Base-by-base conservation (phyloP, 2,888 invertebrate genomes). In the Cetonia aurata region DNA sequence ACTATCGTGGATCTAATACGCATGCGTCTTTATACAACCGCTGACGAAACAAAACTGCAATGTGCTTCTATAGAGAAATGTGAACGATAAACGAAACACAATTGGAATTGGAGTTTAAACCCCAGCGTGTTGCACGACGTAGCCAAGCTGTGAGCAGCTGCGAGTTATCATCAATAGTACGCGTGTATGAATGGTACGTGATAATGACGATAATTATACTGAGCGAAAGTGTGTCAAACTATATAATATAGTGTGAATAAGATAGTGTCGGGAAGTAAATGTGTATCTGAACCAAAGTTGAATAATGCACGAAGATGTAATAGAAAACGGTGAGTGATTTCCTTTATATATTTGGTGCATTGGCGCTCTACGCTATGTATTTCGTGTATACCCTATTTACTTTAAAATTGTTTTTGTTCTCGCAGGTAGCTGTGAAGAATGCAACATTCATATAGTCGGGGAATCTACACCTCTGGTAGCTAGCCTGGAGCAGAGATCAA, bases 231-330 rank as follows among this genome's bases (percentile, higher is more conserved):
- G 48, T 50, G 41, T 41, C 62, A 65, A 37, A 17, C 15, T 17
- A n/a, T n/a, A n/a, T n/a, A n/a, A n/a, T n/a, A n/a, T n/a, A 41
- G 52, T 52, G 37, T 10, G 13, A 50, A 50, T 50, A 65, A 37
- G 17, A 50, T 6, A 59, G 0, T 44, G 9, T n/a, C n/a, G 12
- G 25, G 42, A 12, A 42, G 17, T 10, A 42, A 44, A 17, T 19
- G 15, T 12, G 59, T 52, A 25, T 25, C 25, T 3, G 4, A 25
- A 25, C 25, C 41, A 17, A 41, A 19, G 25, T 25, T 10, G 12
- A 42, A 65, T 25, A 37, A 65, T 65, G 62, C 48, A 33, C 37
- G 62, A 37, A 50, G 62, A 65, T 65, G 50, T 65, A 19, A 65
- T 50, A n/a, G 25, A 65, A 31, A 50, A 15, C 17, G 37, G 62